phyloP scores from a whole-genome alignment of 2,888 invertebrate species.

The Erpobdella octoculata region DNA sequence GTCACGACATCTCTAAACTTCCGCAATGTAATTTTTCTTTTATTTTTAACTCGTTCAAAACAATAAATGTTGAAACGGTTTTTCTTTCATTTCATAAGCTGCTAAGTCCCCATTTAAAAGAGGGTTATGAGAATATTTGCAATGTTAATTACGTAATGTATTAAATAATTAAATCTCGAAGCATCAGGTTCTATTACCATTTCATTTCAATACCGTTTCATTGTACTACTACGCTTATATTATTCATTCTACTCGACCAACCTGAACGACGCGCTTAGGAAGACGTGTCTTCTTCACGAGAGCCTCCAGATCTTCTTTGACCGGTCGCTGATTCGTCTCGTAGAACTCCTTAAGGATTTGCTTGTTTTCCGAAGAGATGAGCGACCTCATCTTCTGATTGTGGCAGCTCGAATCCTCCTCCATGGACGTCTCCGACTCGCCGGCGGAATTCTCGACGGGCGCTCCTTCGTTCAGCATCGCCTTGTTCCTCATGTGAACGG shows the following conservation, averaged over 20 bases:
- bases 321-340: slow-evolving; percentile 79
- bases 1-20: no score
- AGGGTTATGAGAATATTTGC: no score
- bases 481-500: slow-evolving; percentile 22
- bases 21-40: no score
- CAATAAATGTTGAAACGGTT: no score
- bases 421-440: not conserved
- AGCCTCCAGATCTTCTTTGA: slow-evolving; percentile 81
- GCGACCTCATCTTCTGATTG: slow-evolving; percentile 74
- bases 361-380: slow-evolving; percentile 87
- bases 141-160: no score
- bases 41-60: no score
- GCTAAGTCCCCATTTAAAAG: no score
- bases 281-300: slow-evolving; percentile 80
- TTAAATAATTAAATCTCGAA: no score
- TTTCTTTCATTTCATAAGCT: no score
- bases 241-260: not conserved
- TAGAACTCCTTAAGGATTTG: slow-evolving; percentile 80
- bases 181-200: no score
- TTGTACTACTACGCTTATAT: no score
- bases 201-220: no score
- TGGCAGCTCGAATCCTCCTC: slow-evolving; percentile 11
- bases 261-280: slow-evolving; percentile 84
- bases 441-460: not conserved
- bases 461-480: slow-evolving; percentile 7